Evolutionary conservation across 2,888 invertebrate species (phyloP), one percentile per base, ranked within the genome.

Genomic region (Mechanitis mazaeus): DNA sequence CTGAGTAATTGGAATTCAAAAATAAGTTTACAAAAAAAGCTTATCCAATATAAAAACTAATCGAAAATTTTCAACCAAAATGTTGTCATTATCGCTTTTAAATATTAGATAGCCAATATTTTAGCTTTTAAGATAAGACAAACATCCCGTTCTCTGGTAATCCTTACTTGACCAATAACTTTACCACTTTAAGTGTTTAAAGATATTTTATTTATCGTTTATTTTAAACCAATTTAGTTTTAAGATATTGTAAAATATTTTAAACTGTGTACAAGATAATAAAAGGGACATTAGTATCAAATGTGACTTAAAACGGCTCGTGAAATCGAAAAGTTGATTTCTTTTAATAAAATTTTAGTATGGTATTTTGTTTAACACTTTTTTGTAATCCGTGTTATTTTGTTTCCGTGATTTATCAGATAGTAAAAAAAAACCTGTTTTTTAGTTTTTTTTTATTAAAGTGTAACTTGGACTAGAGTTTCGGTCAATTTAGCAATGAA

Each of bases 221-320:
- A 60, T 64, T 60, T 57, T 45, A 42, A 58, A 64, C 45, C 46
- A 45, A 33, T 60, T 64, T 60, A 60, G 11, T 33, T 55, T 20
- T 60, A 60, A 50, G 50, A 50, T 28, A 50, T 50, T 31, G 31
- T 31, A 31, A 42, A 31, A 28, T 28, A 31, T 50, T 50, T 31
- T 7, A 50, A 50, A 7, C 9, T 7, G 31, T 31, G 50, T 31
- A 50, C 28, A 31, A 9, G 28, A 31, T 50, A 50, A 50, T 28
- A 50, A 50, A 50, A 42, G 42, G 9, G 7, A 42, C 42, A 28
- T 28, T 11, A 50, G 50, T 28, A 31, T 50, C 50, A 50, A 50
- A 50, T 50, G 50, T 7, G 31, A 50, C 31, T 31, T 31, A 50
- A 50, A 50, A 50, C 3, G 5, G 50, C 7, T 50, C 31, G 31